A percentile compares a stretch with the other conserved stretches of the same genome.
phyloP scores from a whole-genome alignment of 2,797 vertebrate genomes.

The Pogoniulus pusillus region DNA sequence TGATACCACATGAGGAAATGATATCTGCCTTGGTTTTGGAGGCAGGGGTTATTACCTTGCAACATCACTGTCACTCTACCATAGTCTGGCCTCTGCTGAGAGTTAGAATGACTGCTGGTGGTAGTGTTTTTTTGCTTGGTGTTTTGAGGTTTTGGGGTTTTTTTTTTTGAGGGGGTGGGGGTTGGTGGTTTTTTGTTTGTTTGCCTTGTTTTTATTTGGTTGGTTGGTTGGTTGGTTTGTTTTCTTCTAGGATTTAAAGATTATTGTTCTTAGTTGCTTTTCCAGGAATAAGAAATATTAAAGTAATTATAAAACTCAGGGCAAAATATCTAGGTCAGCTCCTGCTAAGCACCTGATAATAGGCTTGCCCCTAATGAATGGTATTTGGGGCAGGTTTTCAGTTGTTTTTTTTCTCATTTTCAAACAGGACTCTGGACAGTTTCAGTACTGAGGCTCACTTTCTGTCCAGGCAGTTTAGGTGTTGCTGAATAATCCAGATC shows the following conservation, averaged over 20 bases:
- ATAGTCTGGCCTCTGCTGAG: background rate
- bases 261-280: background rate
- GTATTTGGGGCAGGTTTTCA: background rate
- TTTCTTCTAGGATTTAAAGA: background rate
- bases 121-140: too few relatives aligned
- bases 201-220: too few relatives aligned
- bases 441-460: background rate
- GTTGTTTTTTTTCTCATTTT: background rate
- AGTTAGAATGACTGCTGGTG: background rate
- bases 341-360: background rate
- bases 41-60: background rate
- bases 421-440: background rate
- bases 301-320: background rate
- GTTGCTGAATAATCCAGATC: background rate
- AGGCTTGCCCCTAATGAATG: background rate
- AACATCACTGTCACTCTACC: background rate
- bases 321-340: background rate
- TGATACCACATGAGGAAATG: background rate
- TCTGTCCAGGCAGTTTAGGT: background rate
- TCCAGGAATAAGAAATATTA: background rate
- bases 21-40: background rate
- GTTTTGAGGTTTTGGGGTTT: too few relatives aligned
- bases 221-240: background rate
- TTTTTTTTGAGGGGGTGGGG: too few relatives aligned
- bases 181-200: too few relatives aligned